Evolutionary conservation across 1,140 invertebrate genomes (phyloP).

Genomic region (Bombus affinis): DNA sequence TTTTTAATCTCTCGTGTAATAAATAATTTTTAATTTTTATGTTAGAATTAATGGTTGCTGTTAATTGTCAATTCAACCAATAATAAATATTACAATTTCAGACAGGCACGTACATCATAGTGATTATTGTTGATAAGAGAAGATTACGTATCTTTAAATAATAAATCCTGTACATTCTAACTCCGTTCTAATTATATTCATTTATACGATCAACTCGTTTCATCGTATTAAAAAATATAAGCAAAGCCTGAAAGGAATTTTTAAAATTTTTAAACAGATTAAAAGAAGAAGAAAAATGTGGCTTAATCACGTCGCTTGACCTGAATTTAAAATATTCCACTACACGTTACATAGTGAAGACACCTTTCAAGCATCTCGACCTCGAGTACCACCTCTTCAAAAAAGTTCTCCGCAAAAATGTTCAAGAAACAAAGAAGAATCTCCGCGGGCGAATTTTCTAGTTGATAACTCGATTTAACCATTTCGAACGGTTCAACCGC

Average conservation of each 20-base stretch:
- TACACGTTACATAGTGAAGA: not conserved
- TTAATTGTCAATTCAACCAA: too few species aligned
- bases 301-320: not conserved
- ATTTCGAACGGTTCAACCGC: not conserved
- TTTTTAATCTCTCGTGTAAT: too few species aligned
- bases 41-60: too few species aligned
- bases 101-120: too few species aligned
- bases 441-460: not conserved
- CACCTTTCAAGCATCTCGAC: not conserved
- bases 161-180: not conserved
- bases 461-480: slow-evolving; percentile 15
- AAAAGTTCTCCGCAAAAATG: not conserved
- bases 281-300: not conserved
- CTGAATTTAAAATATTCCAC: not conserved
- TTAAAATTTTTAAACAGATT: not conserved
- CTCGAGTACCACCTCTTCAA: not conserved
- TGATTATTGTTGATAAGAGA: too few species aligned
- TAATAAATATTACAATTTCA: too few species aligned
- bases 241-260: not conserved
- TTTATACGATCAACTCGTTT: not conserved
- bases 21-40: too few species aligned
- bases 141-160: too few species aligned
- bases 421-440: not conserved
- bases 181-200: not conserved
- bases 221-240: not conserved